phyloP scores from a whole-genome alignment of 2,797 vertebrate species.

The Lepilemur septentrionalis region DNA sequence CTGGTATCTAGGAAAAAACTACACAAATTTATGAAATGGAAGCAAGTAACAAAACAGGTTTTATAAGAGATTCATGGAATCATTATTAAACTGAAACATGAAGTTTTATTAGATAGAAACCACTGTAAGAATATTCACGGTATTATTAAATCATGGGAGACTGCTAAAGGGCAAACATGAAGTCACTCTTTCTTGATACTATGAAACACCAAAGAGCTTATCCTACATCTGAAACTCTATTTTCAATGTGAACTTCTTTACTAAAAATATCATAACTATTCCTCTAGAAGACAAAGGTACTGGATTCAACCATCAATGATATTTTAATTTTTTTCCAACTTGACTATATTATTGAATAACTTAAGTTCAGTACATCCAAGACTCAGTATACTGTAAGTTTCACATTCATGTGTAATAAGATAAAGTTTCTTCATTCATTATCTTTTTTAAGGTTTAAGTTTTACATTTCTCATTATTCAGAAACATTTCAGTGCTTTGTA shows the following conservation, averaged over 20 bases:
- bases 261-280: neutral
- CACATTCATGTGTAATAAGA: neutral
- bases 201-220: neutral
- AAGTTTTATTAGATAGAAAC: slow-evolving; percentile 7
- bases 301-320: neutral
- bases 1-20: neutral
- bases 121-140: neutral
- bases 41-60: neutral
- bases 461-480: neutral
- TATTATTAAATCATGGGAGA: neutral
- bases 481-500: neutral
- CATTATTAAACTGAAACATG: slow-evolving; percentile 29
- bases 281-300: neutral
- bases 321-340: neutral
- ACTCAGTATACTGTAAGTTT: neutral
- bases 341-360: neutral
- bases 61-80: neutral
- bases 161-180: neutral
- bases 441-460: neutral
- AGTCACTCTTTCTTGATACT: neutral
- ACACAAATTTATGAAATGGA: neutral
- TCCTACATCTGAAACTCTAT: neutral
- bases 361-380: neutral
- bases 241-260: neutral
- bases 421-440: neutral